These are phyloP conservation scores for Cirrhinus molitorella DNA, from an alignment of 2,797 vertebrate genomes.

Conservation along the genomic window DNA sequence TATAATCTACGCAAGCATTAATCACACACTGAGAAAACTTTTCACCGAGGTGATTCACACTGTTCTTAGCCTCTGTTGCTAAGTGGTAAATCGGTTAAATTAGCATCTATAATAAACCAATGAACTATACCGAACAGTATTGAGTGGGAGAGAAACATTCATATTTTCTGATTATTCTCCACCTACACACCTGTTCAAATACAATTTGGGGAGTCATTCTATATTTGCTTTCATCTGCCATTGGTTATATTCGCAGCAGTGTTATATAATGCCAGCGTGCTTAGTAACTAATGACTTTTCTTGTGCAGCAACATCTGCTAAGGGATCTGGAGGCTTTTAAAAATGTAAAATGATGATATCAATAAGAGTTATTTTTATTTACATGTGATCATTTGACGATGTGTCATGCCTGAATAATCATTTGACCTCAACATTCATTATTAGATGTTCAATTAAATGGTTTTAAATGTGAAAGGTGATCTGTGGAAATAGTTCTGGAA, in stretches of 20 bases:
- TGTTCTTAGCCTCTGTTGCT: conserved; percentile 40
- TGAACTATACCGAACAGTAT: conserved; percentile 39
- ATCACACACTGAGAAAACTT: conserved; percentile 36
- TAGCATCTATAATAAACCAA: conserved; percentile 33
- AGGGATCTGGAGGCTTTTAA: background rate
- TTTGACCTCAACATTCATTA: background rate
- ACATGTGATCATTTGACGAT: background rate
- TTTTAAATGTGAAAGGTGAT: background rate
- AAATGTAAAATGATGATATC: background rate
- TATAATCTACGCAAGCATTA: conserved; percentile 8
- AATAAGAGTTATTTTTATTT: background rate
- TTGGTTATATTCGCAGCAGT: conserved; percentile 31
- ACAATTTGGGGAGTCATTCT: conserved; percentile 45
- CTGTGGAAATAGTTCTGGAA: background rate
- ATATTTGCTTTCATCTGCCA: conserved; percentile 38
- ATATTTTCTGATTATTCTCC: conserved; percentile 51
- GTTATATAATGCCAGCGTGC: conserved; percentile 23
- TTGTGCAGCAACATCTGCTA: conserved; percentile 1
- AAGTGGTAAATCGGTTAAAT: conserved; percentile 39
- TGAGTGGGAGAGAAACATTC: conserved; percentile 55
- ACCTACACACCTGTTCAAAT: conserved; percentile 51
- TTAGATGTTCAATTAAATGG: background rate
- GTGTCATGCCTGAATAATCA: background rate
- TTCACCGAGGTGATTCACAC: conserved; percentile 5
- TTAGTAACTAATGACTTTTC: conserved; percentile 9